A percentile compares a stretch with the other conserved stretches of the same genome.
Conservation (phyloP, 1,140 invertebrate species). For the Lepidotrigona ventralis region DNA sequence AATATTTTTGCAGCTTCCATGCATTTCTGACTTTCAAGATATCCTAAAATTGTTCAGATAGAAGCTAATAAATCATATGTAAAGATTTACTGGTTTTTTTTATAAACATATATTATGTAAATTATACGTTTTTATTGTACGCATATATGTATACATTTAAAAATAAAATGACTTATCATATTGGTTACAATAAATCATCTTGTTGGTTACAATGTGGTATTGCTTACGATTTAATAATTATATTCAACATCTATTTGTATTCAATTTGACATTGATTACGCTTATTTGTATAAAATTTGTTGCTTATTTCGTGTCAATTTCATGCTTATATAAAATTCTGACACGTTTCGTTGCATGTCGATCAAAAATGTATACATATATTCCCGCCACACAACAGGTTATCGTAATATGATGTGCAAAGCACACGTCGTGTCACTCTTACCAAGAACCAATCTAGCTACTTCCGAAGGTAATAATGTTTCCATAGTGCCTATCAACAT, state of each 20-base stretch:
- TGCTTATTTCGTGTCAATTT: not conserved
- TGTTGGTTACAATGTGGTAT: too few relatives aligned
- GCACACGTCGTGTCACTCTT: not conserved
- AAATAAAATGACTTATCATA: not conserved
- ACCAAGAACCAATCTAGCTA: constrained; percentile 79
- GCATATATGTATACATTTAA: not conserved
- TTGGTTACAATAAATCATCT: too few relatives aligned
- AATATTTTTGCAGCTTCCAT: constrained; percentile 74
- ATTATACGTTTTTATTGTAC: not conserved
- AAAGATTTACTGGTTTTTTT: not conserved
- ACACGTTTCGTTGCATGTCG: not conserved
- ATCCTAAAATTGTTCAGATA: constrained; percentile 69
- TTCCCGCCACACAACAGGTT: constrained; percentile 60
- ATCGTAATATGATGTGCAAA: constrained; percentile 35
- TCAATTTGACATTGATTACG: not conserved
- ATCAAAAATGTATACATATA: constrained; percentile 2
- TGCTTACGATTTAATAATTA: not conserved
- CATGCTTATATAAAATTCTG: not conserved
- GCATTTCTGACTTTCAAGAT: constrained; percentile 78
- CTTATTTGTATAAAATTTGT: not conserved
- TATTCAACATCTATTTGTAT: not conserved
- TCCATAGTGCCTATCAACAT: constrained; percentile 68
- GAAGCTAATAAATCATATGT: not conserved
- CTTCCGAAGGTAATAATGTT: constrained; percentile 76
- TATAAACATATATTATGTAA: not conserved